A percentile compares a stretch with the other conserved stretches of the same genome.
These are phyloP conservation scores for Tinea pellionella DNA, from an alignment of 2,888 invertebrate genomes.

Conservation along the genomic window DNA sequence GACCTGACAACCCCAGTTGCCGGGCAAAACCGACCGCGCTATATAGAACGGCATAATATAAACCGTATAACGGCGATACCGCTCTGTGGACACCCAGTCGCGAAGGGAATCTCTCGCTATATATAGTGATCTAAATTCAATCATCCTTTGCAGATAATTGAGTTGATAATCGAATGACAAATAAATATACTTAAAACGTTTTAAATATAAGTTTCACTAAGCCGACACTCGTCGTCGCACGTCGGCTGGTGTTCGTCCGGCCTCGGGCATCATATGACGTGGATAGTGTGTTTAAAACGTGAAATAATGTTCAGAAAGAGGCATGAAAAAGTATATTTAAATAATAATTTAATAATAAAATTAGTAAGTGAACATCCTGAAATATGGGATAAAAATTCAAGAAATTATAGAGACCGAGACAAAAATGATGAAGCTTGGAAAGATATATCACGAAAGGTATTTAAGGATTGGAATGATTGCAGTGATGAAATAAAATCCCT, in stretches of 20 bases:
- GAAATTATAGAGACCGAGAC: not conserved
- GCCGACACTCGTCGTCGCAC: not conserved
- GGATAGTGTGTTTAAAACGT: not conserved
- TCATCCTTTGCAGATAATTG: too few relatives aligned
- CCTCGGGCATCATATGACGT: not conserved
- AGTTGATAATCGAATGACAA: too few relatives aligned
- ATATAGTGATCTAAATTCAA: not conserved
- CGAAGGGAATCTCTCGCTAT: not conserved
- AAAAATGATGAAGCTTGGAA: constrained; percentile 6
- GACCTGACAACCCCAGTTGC: too few relatives aligned
- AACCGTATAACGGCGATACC: too few relatives aligned
- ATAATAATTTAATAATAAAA: not conserved
- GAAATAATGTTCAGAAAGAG: too few relatives aligned
- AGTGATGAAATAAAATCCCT: not conserved
- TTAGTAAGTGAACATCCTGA: not conserved
- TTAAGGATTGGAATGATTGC: not conserved
- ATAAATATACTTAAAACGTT: not conserved
- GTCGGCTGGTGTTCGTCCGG: constrained; percentile 7
- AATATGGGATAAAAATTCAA: not conserved
- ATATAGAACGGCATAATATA: too few relatives aligned
- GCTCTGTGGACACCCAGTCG: not conserved
- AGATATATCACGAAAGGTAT: not conserved
- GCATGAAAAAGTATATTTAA: not conserved
- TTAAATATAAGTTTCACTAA: not conserved
- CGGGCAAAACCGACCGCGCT: too few relatives aligned